Percentiles rank a stretch among this genome's conserved stretches.
phyloP scores from a whole-genome alignment of 30 jellyfish, hydroid and myxozoan species.

The Turritopsis rubra region DNA sequence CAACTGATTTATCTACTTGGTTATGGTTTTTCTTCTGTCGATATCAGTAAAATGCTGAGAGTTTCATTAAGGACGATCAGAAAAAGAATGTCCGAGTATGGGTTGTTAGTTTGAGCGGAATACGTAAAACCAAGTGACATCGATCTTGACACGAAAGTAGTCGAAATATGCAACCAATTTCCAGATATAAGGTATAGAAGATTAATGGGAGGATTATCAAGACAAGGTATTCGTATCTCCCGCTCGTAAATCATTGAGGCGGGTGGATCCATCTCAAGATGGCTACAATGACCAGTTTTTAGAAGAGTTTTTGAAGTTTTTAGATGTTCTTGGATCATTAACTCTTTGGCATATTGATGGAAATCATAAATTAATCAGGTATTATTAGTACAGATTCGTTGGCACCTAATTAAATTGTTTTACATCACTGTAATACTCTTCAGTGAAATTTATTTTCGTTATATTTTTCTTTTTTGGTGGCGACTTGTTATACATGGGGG shows the following conservation, averaged over 20 bases:
- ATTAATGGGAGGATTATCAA: slow-evolving; percentile 4
- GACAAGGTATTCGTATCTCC: background rate
- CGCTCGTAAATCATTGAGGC: slow-evolving; percentile 1
- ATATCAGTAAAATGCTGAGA: background rate
- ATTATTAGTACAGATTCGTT: background rate
- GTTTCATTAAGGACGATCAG: slow-evolving; percentile 3
- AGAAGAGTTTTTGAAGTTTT: background rate
- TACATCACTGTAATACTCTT: background rate
- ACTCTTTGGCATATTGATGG: slow-evolving; percentile 7
- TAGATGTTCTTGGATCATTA: background rate
- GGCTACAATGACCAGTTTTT: background rate
- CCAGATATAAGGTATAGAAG: background rate
- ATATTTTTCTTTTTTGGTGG: background rate
- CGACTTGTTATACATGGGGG: slow-evolving; percentile 4
- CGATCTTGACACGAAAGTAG: background rate
- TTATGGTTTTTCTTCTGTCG: slow-evolving; percentile 6
- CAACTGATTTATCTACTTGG: slow-evolving; percentile 5
- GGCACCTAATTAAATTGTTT: background rate
- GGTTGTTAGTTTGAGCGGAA: background rate
- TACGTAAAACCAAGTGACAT: background rate
- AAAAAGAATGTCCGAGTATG: slow-evolving; percentile 9
- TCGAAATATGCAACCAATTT: background rate
- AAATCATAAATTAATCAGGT: slow-evolving; percentile 15
- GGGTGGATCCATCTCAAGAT: background rate
- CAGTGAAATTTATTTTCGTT: background rate